Evolutionary conservation across 2,888 invertebrate genomes (phyloP).

Genomic region (Mesorhabditis spiculigera): DNA sequence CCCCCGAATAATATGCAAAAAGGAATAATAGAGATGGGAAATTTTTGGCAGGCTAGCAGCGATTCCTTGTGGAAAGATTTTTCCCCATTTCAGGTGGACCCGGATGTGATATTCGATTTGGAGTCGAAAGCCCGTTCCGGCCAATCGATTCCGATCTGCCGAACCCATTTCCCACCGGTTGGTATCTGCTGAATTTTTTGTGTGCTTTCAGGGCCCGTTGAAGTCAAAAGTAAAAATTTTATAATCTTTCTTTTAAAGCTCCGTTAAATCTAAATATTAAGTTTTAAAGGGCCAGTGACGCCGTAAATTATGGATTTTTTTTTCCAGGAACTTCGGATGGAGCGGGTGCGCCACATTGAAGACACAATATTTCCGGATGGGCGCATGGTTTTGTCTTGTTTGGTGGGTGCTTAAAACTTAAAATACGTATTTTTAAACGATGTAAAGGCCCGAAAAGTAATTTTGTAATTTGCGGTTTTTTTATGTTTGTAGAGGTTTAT

Average conservation of each 20-base stretch:
- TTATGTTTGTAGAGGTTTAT: no score
- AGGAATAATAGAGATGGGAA: no score
- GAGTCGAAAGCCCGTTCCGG: not conserved
- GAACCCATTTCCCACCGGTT: not conserved
- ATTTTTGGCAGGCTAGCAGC: no score
- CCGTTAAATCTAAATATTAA: no score
- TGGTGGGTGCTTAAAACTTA: not conserved
- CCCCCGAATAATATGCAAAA: no score
- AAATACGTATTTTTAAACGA: not conserved
- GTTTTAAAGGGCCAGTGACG: no score
- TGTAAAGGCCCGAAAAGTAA: no score
- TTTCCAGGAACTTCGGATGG: not conserved
- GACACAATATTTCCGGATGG: slow-evolving; percentile 2
- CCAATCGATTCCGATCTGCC: not conserved
- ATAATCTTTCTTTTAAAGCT: no score
- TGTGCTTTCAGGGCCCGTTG: not conserved
- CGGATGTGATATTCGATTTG: not conserved
- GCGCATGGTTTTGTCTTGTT: not conserved
- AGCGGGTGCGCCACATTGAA: slow-evolving; percentile 4
- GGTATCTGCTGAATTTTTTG: not conserved
- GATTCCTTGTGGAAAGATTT: no score
- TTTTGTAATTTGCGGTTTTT: no score
- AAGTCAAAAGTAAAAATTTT: no score
- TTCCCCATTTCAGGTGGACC: not conserved
- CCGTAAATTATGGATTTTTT: not conserved